Conservation (phyloP, 2,888 invertebrate genomes). For the Oscheius myriophilus region DNA sequence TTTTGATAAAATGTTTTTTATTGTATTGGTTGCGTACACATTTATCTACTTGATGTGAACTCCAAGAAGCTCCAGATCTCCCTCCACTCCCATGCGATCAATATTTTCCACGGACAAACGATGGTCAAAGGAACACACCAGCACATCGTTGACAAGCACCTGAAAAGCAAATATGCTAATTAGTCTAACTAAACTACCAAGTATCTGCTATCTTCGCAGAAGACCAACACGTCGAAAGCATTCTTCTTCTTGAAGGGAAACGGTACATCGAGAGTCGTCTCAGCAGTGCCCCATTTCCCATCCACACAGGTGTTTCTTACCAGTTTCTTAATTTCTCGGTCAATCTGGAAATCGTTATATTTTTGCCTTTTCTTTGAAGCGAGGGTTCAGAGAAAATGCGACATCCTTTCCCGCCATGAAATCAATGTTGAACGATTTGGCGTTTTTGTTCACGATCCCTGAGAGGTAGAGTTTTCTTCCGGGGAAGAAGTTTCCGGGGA, state of each 20-base stretch:
- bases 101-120: conserved; percentile 55
- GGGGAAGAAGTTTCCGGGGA: conserved; percentile 68
- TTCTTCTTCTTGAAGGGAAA: conserved; percentile 62
- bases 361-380: conserved; percentile 54
- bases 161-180: conserved; percentile 18
- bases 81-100: conserved; percentile 61
- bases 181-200: conserved; percentile 37
- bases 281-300: conserved; percentile 55
- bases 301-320: conserved; percentile 49
- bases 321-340: conserved; percentile 49
- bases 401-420: conserved; percentile 64
- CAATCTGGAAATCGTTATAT: neutral
- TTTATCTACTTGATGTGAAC: conserved; percentile 61
- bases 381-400: conserved; percentile 61
- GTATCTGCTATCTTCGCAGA: conserved; percentile 61
- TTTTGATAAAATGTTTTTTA: neutral
- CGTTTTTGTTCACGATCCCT: conserved; percentile 48
- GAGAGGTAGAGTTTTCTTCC: conserved; percentile 61
- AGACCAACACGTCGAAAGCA: conserved; percentile 66
- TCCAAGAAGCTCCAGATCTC: conserved; percentile 68
- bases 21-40: neutral
- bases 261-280: conserved; percentile 29
- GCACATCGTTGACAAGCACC: conserved; percentile 65
- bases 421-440: conserved; percentile 65
- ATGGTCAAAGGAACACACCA: conserved; percentile 63